Evolutionary conservation across 2,113 vertebrate genomes (phyloP).

Genomic region (Rhinoderma darwinii): DNA sequence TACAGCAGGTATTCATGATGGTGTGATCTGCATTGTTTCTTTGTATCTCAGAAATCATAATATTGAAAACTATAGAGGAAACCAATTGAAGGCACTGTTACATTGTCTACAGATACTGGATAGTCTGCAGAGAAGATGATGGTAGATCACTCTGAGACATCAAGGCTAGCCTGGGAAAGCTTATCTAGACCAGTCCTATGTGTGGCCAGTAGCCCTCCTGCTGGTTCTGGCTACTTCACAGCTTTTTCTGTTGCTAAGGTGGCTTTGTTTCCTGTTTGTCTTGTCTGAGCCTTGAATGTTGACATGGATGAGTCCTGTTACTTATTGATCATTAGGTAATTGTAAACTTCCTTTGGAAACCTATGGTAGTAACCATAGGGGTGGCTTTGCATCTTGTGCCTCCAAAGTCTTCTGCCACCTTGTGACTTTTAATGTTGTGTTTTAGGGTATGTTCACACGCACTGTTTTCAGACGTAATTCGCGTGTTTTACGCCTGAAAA

Average conservation of each 20-base stretch:
- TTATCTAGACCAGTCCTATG: slow-evolving; percentile 25
- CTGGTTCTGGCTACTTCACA: slow-evolving; percentile 23
- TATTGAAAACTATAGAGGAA: background rate
- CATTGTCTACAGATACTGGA: background rate
- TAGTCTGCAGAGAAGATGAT: background rate
- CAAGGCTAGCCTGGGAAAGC: slow-evolving; percentile 14
- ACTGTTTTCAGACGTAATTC: too few relatives aligned
- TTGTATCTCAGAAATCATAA: background rate
- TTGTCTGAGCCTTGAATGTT: slow-evolving; percentile 34
- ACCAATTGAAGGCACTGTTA: background rate
- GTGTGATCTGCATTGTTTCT: background rate
- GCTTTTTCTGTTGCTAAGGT: slow-evolving; percentile 52
- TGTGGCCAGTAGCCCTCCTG: slow-evolving; percentile 12
- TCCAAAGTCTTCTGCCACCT: background rate
- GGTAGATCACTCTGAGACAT: background rate
- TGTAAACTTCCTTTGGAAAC: background rate
- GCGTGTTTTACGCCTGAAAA: too few relatives aligned
- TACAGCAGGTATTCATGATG: background rate
- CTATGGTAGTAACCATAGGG: background rate
- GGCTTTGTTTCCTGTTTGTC: slow-evolving; percentile 51
- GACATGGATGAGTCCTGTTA: slow-evolving; percentile 33
- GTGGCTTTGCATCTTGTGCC: background rate
- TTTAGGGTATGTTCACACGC: too few relatives aligned
- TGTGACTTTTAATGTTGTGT: background rate
- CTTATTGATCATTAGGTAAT: background rate